Base-by-base conservation (phyloP, 2,888 invertebrate species). In the Cerceris rybyensis region DNA sequence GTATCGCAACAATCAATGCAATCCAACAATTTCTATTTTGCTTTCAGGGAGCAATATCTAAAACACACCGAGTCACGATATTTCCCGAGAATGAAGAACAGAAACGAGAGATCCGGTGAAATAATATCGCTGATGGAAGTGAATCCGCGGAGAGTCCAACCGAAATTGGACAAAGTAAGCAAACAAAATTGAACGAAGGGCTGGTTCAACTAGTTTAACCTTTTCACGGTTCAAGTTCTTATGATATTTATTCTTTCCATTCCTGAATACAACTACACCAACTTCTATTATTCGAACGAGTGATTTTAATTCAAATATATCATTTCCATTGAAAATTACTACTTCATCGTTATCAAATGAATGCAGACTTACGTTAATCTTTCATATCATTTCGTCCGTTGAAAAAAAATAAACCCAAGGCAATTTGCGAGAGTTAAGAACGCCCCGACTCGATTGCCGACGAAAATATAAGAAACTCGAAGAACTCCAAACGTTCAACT, bases 71-170 rank as follows among this genome's bases (percentile, higher is more conserved):
- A 81, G 78, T 77, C 81, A 66, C 81, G 78, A 65, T 83, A 83
- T 83, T 81, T 70, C 70, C 75, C 58, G 64, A 54, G 65, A 63
- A 72, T 75, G 83, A 66, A 83, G 68, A 64, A 83, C 55, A 74
- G 78, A 57, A 80, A 78, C 70, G 80, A 73, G 71, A 70, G 60
- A 73, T 73, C 83, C 59, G 72, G 73, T 77, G 78, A 82, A 85
- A 85, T 86, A 80, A 85, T 85, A 87, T 85, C 80, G 78, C 85
- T 83, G 87, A 86, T 84, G 83, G 85, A 85, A 84, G 81, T 70
- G 83, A 84, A 81, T 79, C 77, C 79, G 73, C 59, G 63, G 72
- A 65, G 72, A 65, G 72, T 77, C 81, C 75, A 65, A 67, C 70
- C 72, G 75, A 83, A 78, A 83, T 83, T 83, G 84, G 84, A 78